Conservation (phyloP, 2,797 vertebrate species). For the Myotis daubentonii region DNA sequence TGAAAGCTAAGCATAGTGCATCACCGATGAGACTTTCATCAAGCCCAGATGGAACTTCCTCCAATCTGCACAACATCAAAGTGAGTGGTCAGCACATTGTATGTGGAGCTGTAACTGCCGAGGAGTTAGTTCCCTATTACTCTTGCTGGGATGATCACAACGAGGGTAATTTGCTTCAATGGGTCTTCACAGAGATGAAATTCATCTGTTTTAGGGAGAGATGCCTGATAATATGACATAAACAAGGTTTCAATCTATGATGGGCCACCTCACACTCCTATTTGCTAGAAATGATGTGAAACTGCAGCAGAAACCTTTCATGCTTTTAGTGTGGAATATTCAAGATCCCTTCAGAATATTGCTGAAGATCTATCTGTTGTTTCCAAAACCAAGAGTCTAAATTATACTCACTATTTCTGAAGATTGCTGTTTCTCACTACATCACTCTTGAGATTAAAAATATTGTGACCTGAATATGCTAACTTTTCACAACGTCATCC, state of each 20-base stretch:
- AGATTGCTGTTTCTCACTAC: not conserved
- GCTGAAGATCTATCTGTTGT: not conserved
- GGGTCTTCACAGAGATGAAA: slow-evolving; percentile 48
- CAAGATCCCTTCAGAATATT: slow-evolving; percentile 33
- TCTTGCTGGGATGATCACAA: not conserved
- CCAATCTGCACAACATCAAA: not conserved
- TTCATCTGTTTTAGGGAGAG: slow-evolving; percentile 33
- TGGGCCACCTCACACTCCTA: not conserved
- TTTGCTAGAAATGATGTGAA: slow-evolving; percentile 50
- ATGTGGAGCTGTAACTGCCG: not conserved
- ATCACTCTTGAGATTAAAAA: not conserved
- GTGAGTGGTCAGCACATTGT: not conserved
- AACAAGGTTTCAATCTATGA: slow-evolving; percentile 36
- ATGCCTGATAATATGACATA: slow-evolving; percentile 4
- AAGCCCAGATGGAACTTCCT: not conserved
- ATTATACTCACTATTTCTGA: not conserved
- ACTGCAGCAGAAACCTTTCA: not conserved
- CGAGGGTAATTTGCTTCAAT: slow-evolving; percentile 34
- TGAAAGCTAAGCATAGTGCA: slow-evolving; percentile 39
- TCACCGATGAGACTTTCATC: slow-evolving; percentile 25
- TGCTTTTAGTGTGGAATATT: not conserved
- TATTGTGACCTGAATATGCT: not conserved
- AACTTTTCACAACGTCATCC: not conserved
- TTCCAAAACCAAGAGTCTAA: slow-evolving; percentile 19
- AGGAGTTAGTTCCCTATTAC: not conserved